phyloP scores from a whole-genome alignment of 2,888 invertebrate genomes.

The Corbicula japonica region DNA sequence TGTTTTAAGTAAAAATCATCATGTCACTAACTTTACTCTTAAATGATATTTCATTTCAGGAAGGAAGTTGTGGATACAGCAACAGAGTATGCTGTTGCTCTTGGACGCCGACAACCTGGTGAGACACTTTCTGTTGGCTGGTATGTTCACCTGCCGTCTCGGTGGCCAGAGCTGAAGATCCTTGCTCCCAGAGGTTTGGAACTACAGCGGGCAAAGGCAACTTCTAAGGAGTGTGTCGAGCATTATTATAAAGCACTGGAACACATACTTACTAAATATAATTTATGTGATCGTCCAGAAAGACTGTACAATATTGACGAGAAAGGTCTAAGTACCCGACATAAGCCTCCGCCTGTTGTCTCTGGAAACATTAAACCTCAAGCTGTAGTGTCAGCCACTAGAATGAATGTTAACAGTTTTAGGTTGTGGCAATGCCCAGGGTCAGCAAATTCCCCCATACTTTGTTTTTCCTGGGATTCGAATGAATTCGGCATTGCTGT shows the following conservation, averaged over 20 bases:
- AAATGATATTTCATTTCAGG: constrained; percentile 14
- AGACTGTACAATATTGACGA: too few species aligned
- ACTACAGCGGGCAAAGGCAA: constrained; percentile 21
- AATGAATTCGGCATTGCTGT: constrained; percentile 19
- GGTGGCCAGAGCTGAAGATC: constrained; percentile 9
- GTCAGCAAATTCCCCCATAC: constrained; percentile 48
- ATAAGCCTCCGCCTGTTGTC: constrained; percentile 9
- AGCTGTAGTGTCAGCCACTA: constrained; percentile 14
- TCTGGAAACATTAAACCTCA: background rate
- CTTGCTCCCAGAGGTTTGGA: constrained; percentile 20
- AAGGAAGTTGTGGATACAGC: constrained; percentile 48
- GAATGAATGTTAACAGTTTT: constrained; percentile 9
- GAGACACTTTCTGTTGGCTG: constrained; percentile 17
- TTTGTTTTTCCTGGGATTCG: constrained; percentile 47
- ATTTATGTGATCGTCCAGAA: constrained; percentile 47
- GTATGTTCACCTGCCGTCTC: constrained; percentile 9
- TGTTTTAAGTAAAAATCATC: background rate
- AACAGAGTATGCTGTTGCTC: constrained; percentile 17
- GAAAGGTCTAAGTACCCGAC: too few species aligned
- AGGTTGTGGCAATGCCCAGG: constrained; percentile 40
- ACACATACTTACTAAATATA: constrained; percentile 41
- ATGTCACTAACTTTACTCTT: background rate
- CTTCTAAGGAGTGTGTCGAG: constrained; percentile 33
- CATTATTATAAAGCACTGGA: constrained; percentile 50
- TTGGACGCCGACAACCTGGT: constrained; percentile 16